Conservation (phyloP, 2,113 vertebrate genomes). For the Melanotaenia duboulayi region DNA sequence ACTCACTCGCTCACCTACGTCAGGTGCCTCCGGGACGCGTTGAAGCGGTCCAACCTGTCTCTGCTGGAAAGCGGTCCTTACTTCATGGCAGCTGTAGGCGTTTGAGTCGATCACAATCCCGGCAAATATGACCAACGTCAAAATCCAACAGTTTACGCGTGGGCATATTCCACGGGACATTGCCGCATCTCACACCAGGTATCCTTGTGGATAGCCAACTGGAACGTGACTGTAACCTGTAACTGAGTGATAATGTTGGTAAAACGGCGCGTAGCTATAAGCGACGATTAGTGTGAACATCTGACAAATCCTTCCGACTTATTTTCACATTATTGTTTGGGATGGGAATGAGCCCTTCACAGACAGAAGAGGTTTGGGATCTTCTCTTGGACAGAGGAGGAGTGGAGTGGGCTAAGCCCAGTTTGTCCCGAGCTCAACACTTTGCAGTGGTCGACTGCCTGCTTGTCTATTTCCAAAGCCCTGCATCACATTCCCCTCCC, state of each 20-base stretch:
- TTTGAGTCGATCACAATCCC: constrained; percentile 65
- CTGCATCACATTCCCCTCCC: constrained; percentile 63
- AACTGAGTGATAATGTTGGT: constrained; percentile 43
- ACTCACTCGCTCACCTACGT: constrained; percentile 84
- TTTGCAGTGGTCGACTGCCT: constrained; percentile 65
- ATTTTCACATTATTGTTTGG: constrained; percentile 75
- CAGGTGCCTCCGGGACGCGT: constrained; percentile 90
- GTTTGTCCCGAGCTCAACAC: constrained; percentile 65
- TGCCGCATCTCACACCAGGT: constrained; percentile 82
- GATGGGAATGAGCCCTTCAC: constrained; percentile 57
- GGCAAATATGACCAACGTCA: constrained; percentile 70
- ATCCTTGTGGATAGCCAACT: constrained; percentile 52
- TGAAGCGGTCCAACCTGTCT: constrained; percentile 88
- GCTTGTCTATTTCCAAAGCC: constrained; percentile 60
- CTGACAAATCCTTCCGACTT: constrained; percentile 58
- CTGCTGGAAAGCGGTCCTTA: constrained; percentile 90
- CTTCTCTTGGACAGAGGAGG: constrained; percentile 49
- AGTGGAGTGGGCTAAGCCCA: constrained; percentile 54
- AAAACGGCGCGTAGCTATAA: constrained; percentile 32
- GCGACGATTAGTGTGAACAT: constrained; percentile 58
- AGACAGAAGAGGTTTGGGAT: constrained; percentile 42
- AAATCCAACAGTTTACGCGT: constrained; percentile 80
- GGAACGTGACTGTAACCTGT: constrained; percentile 44
- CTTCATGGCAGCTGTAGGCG: constrained; percentile 91
- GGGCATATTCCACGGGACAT: constrained; percentile 81